Base-by-base conservation (phyloP, 2,888 invertebrate species). In the Agelastica alni region DNA sequence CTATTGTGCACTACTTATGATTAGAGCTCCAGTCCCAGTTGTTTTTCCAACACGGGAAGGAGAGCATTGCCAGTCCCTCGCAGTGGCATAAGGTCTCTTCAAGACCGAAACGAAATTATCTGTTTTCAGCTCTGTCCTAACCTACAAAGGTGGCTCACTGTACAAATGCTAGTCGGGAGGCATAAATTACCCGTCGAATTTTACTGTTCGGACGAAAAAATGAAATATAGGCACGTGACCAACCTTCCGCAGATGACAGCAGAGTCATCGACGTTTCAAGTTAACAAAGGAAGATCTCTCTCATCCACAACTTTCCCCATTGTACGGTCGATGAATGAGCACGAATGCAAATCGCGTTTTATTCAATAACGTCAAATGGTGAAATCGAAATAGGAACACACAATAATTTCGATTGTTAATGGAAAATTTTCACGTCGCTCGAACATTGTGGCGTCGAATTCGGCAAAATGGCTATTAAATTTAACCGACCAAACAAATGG, bases 381-480 rank as follows among this genome's bases (percentile, higher is more conserved):
- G 20, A 37, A 37, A 10, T 37, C 18, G 18, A 37, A n/a, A 7
- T 37, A 12, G 10, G 37, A 37, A n/a, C 10, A 16, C 36, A 17
- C 18, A 37, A 20, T 37, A 37, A 37, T 20, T 37, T 37, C 37
- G 18, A 37, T 37, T 37, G 10, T 10, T 18, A 20, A 37, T 37
- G 37, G 37, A 20, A 37, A 37, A 37, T 20, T 37, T 37, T 37
- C 37, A 18, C 37, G 37, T 37, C 37, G 10, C 37, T 37, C 18
- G 37, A 37, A 37, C 20, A 37, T 18, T 37, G 37, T 37, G 17
- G 37, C 18, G 20, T 6, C 13, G 18, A 37, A 20, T 10, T 18
- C 37, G 37, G 20, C 18, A 10, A 37, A 37, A 37, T 10, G 18
- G 16, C 37, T 37, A 37, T 37, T 37, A 37, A 37, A 20, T 20